Conservation (phyloP, 1,140 invertebrate genomes). For the fruit fly (Drosophila melanogaster) region DNA sequence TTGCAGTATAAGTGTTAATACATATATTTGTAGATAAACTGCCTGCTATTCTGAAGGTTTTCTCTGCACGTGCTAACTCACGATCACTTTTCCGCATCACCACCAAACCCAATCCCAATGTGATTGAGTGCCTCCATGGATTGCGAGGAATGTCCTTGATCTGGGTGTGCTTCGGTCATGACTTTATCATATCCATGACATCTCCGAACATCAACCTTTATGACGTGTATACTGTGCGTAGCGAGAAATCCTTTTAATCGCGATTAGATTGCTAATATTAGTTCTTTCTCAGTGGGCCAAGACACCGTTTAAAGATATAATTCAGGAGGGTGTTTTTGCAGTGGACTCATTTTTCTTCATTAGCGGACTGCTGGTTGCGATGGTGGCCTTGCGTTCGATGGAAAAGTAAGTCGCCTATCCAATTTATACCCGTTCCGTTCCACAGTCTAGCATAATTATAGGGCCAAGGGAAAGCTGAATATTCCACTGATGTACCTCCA, state of each 20-base stretch:
- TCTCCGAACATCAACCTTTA: constrained; percentile 67
- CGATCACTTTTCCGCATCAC: constrained; percentile 37
- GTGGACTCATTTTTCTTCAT: constrained; percentile 90
- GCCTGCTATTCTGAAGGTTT: constrained; percentile 36
- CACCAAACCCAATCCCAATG: constrained; percentile 55
- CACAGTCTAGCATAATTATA: not conserved
- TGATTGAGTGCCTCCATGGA: constrained; percentile 85
- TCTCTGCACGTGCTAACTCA: constrained; percentile 57
- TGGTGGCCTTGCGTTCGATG: constrained; percentile 87
- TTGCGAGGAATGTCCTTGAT: constrained; percentile 87
- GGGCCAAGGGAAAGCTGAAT: constrained; percentile 64
- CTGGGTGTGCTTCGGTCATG: constrained; percentile 88
- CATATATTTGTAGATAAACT: constrained; percentile 29
- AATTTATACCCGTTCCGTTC: too few relatives aligned
- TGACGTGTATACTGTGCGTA: constrained; percentile 31
- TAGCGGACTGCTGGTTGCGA: constrained; percentile 88
- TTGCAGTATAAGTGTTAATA: not conserved
- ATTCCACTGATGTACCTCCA: constrained; percentile 71
- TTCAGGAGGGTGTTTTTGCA: constrained; percentile 86
- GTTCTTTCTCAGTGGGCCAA: constrained; percentile 57
- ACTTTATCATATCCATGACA: constrained; percentile 65
- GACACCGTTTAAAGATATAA: constrained; percentile 86
- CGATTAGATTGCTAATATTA: not conserved
- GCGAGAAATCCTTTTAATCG: not conserved
- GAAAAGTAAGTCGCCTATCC: constrained; percentile 85